These are phyloP conservation scores for Drosophila rellima DNA, from an alignment of 2,888 invertebrate species.

Conservation along the genomic window DNA sequence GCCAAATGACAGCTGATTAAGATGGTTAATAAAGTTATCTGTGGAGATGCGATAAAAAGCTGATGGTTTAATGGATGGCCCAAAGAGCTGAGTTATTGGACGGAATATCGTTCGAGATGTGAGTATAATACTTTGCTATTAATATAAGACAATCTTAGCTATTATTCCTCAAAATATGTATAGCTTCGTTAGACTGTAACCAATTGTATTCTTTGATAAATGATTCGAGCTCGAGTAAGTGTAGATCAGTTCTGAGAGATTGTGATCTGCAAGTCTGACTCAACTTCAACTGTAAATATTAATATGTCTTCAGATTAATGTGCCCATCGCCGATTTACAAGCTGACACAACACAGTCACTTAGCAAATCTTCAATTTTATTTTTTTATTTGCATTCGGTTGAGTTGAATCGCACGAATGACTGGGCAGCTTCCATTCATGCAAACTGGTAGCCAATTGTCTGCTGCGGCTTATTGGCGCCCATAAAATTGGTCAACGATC, in stretches of 20 bases:
- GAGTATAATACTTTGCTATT: background rate
- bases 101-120: background rate
- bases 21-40: slow-evolving; percentile 32
- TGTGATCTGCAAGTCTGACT: slow-evolving; percentile 4
- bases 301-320: slow-evolving; percentile 16
- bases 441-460: slow-evolving; percentile 74
- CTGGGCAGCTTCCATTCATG: slow-evolving; percentile 67
- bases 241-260: background rate
- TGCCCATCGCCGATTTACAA: slow-evolving; percentile 67
- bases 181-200: no score
- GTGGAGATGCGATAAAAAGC: slow-evolving; percentile 15
- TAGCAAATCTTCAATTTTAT: slow-evolving; percentile 57
- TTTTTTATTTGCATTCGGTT: slow-evolving; percentile 49
- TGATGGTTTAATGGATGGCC: slow-evolving; percentile 13
- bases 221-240: background rate
- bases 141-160: background rate
- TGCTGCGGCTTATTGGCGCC: slow-evolving; percentile 44
- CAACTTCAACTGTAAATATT: background rate
- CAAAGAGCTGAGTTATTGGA: slow-evolving; percentile 5
- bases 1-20: slow-evolving; percentile 25
- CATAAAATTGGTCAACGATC: slow-evolving; percentile 76
- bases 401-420: slow-evolving; percentile 30
- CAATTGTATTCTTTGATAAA: background rate
- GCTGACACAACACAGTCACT: slow-evolving; percentile 69
- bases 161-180: no score